phyloP scores from a whole-genome alignment of 2,113 vertebrate species.

The Indicator maculatus region DNA sequence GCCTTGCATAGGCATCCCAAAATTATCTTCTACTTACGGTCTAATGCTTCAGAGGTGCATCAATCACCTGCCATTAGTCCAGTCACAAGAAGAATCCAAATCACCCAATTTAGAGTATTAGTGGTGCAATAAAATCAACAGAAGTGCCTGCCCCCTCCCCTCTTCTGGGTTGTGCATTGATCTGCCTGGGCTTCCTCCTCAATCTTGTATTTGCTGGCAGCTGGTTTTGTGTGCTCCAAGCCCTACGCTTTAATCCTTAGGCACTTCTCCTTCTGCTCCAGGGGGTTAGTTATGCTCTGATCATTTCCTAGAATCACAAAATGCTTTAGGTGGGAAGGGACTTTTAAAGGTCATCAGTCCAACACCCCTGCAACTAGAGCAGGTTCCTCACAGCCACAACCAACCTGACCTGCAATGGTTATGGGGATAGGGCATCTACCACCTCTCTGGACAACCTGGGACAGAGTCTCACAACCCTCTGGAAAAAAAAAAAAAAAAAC shows the following conservation, averaged over 20 bases:
- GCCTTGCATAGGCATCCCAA: background rate
- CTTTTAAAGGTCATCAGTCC: no score
- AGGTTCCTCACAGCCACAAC: no score
- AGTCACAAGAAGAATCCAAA: background rate
- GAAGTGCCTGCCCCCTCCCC: background rate
- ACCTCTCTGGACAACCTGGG: no score
- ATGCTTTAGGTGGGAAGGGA: no score
- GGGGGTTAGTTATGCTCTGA: background rate
- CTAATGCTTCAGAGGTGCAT: background rate
- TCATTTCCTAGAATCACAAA: background rate
- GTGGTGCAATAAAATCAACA: background rate
- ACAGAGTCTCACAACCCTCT: no score
- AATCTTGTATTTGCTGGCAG: background rate
- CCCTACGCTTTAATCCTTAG: background rate
- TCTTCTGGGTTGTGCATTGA: background rate
- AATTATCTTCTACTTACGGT: background rate
- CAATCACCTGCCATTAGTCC: background rate
- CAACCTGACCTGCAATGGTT: no score
- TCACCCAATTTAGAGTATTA: background rate
- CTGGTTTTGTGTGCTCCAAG: background rate
- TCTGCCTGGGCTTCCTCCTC: background rate
- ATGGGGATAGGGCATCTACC: no score
- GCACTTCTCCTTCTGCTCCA: accelerated
- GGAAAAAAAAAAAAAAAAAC: no score
- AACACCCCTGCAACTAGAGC: no score